These are phyloP conservation scores for Erithacus rubecula DNA, from an alignment of 2,797 vertebrate species.

Conservation along the genomic window DNA sequence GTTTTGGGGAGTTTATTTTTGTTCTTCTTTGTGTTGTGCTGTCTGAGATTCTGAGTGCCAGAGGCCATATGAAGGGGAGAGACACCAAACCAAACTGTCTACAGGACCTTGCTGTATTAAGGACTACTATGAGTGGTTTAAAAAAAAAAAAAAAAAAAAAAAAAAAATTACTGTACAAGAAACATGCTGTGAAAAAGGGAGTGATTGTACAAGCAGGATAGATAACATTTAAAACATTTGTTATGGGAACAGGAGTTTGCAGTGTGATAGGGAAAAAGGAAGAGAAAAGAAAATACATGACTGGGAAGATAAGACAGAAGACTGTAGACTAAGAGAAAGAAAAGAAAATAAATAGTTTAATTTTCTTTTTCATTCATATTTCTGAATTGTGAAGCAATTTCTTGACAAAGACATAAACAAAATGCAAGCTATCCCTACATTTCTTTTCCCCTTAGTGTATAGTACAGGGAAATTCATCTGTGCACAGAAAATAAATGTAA, in stretches of 20 bases:
- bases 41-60: background rate
- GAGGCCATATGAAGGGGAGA: background rate
- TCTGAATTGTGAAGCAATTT: background rate
- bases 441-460: background rate
- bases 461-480: background rate
- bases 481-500: background rate
- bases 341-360: background rate
- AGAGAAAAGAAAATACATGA: background rate
- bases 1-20: conserved; percentile 31
- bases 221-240: background rate
- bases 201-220: background rate
- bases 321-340: background rate
- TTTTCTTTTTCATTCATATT: conserved; percentile 2
- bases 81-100: background rate
- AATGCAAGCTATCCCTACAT: background rate
- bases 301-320: conserved; percentile 12
- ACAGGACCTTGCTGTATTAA: conserved; percentile 15
- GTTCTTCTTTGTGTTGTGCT: background rate
- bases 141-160: background rate
- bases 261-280: background rate
- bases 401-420: background rate
- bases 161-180: background rate
- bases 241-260: background rate
- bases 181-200: background rate
- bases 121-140: background rate